phyloP scores from a whole-genome alignment of 1,140 invertebrate species.

The Zelostemma sp. region DNA sequence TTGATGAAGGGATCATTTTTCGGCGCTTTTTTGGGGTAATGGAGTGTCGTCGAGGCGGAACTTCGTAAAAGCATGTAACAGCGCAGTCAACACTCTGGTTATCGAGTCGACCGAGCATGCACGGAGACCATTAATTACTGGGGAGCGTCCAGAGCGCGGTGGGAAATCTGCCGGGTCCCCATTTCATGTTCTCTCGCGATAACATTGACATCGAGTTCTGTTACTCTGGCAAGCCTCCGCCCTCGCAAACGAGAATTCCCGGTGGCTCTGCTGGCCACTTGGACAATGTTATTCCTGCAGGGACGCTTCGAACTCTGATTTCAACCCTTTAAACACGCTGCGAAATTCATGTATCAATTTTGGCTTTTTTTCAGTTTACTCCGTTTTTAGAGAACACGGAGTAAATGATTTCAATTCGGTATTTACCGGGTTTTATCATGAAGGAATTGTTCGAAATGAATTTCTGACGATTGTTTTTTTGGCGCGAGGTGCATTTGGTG shows the following conservation, averaged over 20 bases:
- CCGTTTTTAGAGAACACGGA: too few relatives aligned
- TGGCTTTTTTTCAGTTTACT: too few relatives aligned
- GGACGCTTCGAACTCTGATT: background rate
- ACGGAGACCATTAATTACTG: conserved; percentile 62
- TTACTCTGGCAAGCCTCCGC: conserved; percentile 30
- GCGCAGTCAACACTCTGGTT: conserved; percentile 5
- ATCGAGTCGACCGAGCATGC: conserved; percentile 20
- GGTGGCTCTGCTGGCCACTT: conserved; percentile 26
- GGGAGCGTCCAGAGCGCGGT: conserved; percentile 47
- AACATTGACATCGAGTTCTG: conserved; percentile 53
- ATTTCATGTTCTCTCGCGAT: conserved; percentile 18
- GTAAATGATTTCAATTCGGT: too few relatives aligned
- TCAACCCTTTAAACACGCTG: background rate
- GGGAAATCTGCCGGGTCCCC: conserved; percentile 44
- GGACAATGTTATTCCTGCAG: conserved; percentile 43
- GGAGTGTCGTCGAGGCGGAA: too few relatives aligned
- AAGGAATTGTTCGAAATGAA: too few relatives aligned
- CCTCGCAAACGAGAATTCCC: conserved; percentile 45
- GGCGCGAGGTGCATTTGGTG: too few relatives aligned
- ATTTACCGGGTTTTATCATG: too few relatives aligned
- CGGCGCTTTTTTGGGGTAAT: too few relatives aligned
- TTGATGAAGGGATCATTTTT: too few relatives aligned
- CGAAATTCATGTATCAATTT: background rate
- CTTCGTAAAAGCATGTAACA: conserved; percentile 8
- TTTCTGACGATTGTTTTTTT: too few relatives aligned